Conservation (phyloP, 2,888 invertebrate species). For the Timema podura region DNA sequence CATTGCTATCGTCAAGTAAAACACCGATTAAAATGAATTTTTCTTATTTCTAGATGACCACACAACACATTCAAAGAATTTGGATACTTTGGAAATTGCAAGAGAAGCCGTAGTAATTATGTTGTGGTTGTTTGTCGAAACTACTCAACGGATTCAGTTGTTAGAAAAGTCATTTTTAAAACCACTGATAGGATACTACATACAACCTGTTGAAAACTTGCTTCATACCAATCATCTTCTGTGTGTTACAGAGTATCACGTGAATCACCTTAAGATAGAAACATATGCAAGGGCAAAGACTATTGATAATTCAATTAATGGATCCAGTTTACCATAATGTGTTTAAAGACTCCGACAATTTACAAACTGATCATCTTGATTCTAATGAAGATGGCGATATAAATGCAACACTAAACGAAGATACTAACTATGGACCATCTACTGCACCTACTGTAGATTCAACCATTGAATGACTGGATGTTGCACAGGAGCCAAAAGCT, state of each 20-base stretch:
- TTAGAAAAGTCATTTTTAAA: not conserved
- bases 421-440: too few relatives aligned
- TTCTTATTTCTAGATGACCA: not conserved
- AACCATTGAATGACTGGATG: not conserved
- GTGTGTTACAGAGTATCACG: not conserved
- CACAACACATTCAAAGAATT: not conserved
- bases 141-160: not conserved
- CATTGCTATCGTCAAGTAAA: not conserved
- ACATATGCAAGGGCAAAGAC: not conserved
- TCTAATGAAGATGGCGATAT: not conserved
- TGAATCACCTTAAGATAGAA: not conserved
- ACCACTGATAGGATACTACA: not conserved
- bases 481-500: not conserved
- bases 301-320: not conserved
- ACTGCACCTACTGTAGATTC: not conserved
- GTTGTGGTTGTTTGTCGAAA: too few relatives aligned
- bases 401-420: too few relatives aligned
- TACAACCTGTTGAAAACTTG: not conserved
- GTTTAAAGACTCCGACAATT: not conserved
- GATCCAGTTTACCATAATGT: not conserved
- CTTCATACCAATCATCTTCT: not conserved
- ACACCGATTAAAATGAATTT: not conserved
- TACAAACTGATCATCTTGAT: not conserved
- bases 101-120: not conserved
- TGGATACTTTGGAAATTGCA: not conserved